phyloP scores from a whole-genome alignment of 2,113 vertebrate species.

The Puma concolor region DNA sequence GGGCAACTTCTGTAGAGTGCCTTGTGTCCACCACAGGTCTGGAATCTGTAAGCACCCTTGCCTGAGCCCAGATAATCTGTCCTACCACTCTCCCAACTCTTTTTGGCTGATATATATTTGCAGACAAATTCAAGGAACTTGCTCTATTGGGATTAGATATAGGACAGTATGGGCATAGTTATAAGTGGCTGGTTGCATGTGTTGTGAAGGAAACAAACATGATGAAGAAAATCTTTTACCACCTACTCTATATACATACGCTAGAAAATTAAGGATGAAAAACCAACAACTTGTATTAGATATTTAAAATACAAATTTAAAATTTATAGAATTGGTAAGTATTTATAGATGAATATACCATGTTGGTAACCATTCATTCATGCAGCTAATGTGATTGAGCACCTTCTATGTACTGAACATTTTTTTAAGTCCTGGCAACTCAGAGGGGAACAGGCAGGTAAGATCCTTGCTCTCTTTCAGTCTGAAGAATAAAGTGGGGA shows the following conservation, averaged over 20 bases:
- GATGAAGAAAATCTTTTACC: neutral
- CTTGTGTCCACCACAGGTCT: neutral
- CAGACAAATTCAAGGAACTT: neutral
- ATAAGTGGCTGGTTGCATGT: neutral
- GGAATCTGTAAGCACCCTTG: neutral
- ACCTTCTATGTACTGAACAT: neutral
- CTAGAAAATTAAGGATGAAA: neutral
- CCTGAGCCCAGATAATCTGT: neutral
- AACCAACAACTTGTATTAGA: neutral
- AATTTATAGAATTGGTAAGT: neutral
- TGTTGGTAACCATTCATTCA: neutral
- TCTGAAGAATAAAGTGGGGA: neutral
- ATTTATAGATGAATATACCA: neutral
- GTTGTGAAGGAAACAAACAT: neutral
- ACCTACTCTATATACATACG: neutral
- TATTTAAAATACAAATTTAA: neutral
- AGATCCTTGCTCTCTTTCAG: neutral
- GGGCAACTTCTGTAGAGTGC: neutral
- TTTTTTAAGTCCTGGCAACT: neutral
- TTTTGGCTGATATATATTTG: neutral
- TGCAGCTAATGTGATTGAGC: neutral
- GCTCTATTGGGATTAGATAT: neutral
- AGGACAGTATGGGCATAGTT: neutral
- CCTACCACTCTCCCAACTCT: too few relatives aligned
- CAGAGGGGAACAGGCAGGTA: neutral